phyloP scores from a whole-genome alignment of 2,797 vertebrate species.

The Furcifer pardalis region DNA sequence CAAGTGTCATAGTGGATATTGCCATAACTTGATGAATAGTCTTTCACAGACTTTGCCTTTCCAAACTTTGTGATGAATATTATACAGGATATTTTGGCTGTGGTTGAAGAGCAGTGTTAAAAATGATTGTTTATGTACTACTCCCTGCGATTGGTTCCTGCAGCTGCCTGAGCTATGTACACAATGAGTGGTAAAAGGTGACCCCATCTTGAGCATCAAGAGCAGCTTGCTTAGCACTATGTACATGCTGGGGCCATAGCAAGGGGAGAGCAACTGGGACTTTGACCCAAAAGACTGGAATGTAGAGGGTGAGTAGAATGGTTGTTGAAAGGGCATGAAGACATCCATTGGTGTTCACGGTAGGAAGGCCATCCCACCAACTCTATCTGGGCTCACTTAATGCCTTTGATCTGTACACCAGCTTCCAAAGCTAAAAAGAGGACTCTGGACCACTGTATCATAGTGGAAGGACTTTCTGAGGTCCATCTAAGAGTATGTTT shows the following conservation, averaged over 20 bases:
- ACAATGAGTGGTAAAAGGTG: neutral
- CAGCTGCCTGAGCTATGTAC: neutral
- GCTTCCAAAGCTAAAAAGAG: no score
- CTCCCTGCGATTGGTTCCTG: neutral
- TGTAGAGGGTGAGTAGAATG: no score
- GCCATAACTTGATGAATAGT: conserved; percentile 15
- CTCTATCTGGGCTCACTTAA: no score
- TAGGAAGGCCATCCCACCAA: no score
- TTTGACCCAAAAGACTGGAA: no score
- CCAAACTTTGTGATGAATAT: neutral
- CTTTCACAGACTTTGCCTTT: neutral
- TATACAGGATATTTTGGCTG: neutral
- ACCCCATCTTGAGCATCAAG: no score
- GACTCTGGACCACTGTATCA: neutral
- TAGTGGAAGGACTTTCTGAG: neutral
- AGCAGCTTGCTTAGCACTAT: neutral
- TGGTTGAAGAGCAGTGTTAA: neutral
- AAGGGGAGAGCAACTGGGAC: no score
- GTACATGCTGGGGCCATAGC: no score
- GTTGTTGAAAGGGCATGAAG: no score
- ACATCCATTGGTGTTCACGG: no score
- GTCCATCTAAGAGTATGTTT: neutral
- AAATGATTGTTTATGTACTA: neutral
- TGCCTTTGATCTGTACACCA: no score
- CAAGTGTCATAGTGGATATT: conserved; percentile 7